Evolutionary conservation across 1,140 invertebrate species (phyloP).

Genomic region (Saccostrea glomerata): DNA sequence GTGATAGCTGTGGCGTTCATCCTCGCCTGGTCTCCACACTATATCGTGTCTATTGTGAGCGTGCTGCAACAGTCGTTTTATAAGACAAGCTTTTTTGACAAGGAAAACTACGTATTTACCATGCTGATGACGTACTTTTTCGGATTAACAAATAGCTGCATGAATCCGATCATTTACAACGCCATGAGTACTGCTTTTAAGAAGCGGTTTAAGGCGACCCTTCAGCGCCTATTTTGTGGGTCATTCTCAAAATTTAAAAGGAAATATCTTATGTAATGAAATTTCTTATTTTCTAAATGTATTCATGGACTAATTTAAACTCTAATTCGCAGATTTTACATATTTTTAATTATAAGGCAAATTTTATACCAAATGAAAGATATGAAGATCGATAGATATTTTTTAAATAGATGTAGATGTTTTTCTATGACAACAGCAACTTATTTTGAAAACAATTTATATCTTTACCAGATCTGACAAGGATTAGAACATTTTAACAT

Average conservation of each 20-base stretch:
- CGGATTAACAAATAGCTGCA: conserved; percentile 83
- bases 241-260: background rate
- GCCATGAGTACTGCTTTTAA: conserved; percentile 80
- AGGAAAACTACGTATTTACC: conserved; percentile 79
- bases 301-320: too few species aligned
- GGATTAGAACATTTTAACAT: too few species aligned
- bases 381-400: too few species aligned
- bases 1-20: conserved; percentile 78
- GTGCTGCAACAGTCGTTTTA: conserved; percentile 68
- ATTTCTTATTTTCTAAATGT: too few species aligned
- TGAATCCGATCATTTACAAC: conserved; percentile 90
- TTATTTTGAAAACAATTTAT: too few species aligned
- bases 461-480: too few species aligned
- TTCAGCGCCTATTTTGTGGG: background rate
- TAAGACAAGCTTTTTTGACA: conserved; percentile 73
- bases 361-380: too few species aligned
- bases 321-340: too few species aligned
- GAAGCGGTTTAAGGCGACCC: conserved; percentile 59
- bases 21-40: conserved; percentile 80
- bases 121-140: conserved; percentile 80
- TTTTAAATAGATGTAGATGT: too few species aligned
- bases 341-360: too few species aligned
- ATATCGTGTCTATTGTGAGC: conserved; percentile 78
- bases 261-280: background rate
- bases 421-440: too few species aligned